These are phyloP conservation scores for Philopedon plagiatum DNA, from an alignment of 2,888 invertebrate species.

Conservation along the genomic window DNA sequence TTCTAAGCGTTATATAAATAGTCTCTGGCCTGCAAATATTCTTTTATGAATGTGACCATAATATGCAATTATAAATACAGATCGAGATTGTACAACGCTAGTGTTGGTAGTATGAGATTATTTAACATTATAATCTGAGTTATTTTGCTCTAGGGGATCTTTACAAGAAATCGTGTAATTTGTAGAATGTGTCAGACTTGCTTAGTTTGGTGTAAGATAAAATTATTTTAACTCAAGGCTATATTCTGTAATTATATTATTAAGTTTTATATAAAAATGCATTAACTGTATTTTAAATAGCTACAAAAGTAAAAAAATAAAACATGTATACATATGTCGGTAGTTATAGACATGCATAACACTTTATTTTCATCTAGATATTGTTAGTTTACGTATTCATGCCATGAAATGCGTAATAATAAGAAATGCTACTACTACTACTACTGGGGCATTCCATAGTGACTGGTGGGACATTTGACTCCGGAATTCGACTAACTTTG, in stretches of 20 bases:
- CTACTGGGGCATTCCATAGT: too few species aligned
- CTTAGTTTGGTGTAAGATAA: neutral
- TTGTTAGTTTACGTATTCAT: too few species aligned
- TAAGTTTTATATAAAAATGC: neutral
- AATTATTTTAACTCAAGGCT: neutral
- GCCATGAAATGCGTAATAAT: too few species aligned
- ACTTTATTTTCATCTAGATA: neutral
- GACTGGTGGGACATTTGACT: too few species aligned
- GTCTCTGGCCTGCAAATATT: neutral
- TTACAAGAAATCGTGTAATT: slow-evolving; percentile 1
- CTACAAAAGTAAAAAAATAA: neutral
- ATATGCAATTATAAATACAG: slow-evolving; percentile 5
- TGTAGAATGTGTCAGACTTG: slow-evolving; percentile 11
- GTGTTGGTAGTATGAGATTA: slow-evolving; percentile 19
- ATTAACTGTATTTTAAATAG: slow-evolving; percentile 12
- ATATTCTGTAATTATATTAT: slow-evolving; percentile 12
- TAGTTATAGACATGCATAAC: neutral
- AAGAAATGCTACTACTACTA: too few species aligned
- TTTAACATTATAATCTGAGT: slow-evolving; percentile 6
- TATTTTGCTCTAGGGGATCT: slow-evolving; percentile 10
- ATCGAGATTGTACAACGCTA: slow-evolving; percentile 3
- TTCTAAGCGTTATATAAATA: neutral
- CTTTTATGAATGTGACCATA: neutral
- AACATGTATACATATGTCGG: neutral
- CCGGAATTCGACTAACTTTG: too few species aligned